A percentile compares a stretch with the other conserved stretches of the same genome.
These are phyloP conservation scores for Protophormia terraenovae DNA, from an alignment of 2,888 invertebrate genomes.

Conservation along the genomic window DNA sequence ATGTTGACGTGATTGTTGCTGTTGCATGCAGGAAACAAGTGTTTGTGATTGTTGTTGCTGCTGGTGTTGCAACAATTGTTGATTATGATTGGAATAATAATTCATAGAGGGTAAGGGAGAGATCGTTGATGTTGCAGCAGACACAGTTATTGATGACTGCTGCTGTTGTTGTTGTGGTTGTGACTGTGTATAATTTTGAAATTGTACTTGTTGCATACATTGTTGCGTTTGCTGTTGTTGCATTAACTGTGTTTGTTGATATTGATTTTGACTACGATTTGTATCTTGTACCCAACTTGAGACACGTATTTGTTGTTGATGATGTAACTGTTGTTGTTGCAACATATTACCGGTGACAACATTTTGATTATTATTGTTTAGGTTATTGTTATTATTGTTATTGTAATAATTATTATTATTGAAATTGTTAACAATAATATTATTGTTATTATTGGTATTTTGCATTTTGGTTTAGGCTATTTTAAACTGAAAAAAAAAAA, in stretches of 20 bases:
- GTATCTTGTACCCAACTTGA: conserved; percentile 64
- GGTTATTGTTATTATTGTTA: conserved; percentile 17
- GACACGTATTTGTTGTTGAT: conserved; percentile 61
- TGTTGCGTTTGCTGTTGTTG: conserved; percentile 56
- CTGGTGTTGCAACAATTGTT: conserved; percentile 53
- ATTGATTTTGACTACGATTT: conserved; percentile 46
- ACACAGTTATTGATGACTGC: conserved; percentile 16
- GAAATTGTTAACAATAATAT: conserved; percentile 69
- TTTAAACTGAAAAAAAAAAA: conserved; percentile 27
- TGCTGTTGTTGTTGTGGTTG: conserved; percentile 54
- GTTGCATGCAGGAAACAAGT: conserved; percentile 36
- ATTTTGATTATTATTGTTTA: conserved; percentile 53
- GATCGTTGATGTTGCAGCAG: conserved; percentile 70
- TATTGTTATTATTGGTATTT: conserved; percentile 66
- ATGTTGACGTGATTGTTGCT: conserved; percentile 34
- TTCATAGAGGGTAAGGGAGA: conserved; percentile 66
- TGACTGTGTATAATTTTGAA: conserved; percentile 59
- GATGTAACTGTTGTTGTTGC: conserved; percentile 61
- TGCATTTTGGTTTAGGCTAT: conserved; percentile 63
- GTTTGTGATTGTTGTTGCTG: conserved; percentile 28
- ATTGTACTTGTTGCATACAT: conserved; percentile 52
- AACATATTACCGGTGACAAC: conserved; percentile 53
- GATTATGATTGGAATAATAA: conserved; percentile 65
- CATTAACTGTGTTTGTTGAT: conserved; percentile 52
- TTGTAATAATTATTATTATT: conserved; percentile 43